Percentiles rank a stretch among this genome's conserved stretches.
Evolutionary conservation across 2,888 invertebrate genomes (phyloP).

Genomic region (Drosophila paranaensis): DNA sequence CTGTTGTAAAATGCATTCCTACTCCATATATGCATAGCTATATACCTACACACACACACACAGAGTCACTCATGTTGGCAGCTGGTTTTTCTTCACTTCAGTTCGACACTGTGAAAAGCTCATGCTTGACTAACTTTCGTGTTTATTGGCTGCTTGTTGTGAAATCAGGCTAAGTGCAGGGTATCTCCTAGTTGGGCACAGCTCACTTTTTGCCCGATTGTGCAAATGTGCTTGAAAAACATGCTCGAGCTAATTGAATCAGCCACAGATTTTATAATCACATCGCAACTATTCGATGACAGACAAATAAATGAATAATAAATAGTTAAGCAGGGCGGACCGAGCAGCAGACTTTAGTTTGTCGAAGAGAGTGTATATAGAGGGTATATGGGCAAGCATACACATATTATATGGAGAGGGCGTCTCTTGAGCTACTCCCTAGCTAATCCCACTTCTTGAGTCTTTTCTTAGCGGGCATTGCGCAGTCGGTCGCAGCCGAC

Average conservation of each 20-base stretch:
- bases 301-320: neutral
- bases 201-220: too few relatives aligned
- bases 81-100: neutral
- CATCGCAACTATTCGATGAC: neutral
- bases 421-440: too few relatives aligned
- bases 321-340: neutral
- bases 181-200: neutral
- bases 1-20: constrained; percentile 1
- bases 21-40: neutral
- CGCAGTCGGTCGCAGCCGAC: constrained; percentile 1
- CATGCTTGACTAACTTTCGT: constrained; percentile 1
- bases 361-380: neutral
- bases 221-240: neutral
- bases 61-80: neutral
- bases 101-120: neutral
- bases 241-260: neutral
- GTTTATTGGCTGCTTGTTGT: neutral
- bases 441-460: neutral
- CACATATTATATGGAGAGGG: too few relatives aligned
- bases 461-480: neutral
- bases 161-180: neutral
- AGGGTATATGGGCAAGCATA: neutral
- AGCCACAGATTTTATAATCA: neutral
- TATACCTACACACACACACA: neutral
- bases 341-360: neutral